Evolutionary conservation across 2,797 vertebrate genomes (phyloP).

Genomic region (Sebastes hubbsi): DNA sequence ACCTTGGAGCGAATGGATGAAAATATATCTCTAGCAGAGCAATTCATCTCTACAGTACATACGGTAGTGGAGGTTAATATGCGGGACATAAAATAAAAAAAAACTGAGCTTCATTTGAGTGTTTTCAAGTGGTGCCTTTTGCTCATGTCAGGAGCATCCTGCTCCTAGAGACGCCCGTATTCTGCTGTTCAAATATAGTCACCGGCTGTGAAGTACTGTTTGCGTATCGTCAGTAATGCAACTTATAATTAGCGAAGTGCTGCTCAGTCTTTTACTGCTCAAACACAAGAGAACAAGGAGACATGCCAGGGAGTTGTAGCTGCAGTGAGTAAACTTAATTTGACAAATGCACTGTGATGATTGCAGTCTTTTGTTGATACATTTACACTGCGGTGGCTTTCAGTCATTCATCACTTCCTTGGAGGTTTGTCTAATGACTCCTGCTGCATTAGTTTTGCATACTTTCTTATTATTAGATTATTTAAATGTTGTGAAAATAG

Average conservation of each 20-base stretch:
- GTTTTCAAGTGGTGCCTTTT: neutral
- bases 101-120: neutral
- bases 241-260: constrained; percentile 49
- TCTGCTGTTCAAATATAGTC: constrained; percentile 41
- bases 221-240: constrained; percentile 43
- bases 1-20: neutral
- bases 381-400: constrained; percentile 1
- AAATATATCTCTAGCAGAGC: neutral
- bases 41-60: neutral
- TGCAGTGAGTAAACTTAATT: constrained; percentile 16
- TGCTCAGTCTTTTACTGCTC: constrained; percentile 10
- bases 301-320: neutral
- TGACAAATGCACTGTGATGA: constrained; percentile 18
- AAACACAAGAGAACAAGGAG: neutral
- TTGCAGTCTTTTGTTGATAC: neutral
- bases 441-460: neutral
- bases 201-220: constrained; percentile 35
- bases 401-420: neutral
- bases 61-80: neutral
- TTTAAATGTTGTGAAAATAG: neutral
- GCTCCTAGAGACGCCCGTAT: constrained; percentile 6
- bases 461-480: neutral
- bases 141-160: constrained; percentile 20
- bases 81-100: neutral
- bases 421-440: constrained; percentile 7